Evolutionary conservation across 2,113 vertebrate genomes (phyloP).

Genomic region (Rattus rattus): DNA sequence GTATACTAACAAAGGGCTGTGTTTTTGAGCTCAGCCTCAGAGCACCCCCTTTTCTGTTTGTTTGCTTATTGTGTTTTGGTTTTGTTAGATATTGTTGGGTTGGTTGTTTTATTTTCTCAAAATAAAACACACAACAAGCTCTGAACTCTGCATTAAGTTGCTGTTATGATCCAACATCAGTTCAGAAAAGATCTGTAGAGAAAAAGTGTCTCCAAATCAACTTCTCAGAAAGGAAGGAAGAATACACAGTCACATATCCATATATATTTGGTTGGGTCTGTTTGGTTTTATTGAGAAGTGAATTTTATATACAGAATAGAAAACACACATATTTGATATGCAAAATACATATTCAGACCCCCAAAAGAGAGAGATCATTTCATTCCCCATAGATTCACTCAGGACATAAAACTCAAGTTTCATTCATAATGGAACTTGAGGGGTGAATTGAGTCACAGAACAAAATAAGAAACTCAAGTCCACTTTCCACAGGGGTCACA

Average conservation of each 20-base stretch:
- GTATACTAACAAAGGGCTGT: neutral
- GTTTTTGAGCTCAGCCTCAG: neutral
- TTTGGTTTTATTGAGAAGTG: constrained; percentile 1
- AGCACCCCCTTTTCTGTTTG: too few species aligned
- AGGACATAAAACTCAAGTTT: neutral
- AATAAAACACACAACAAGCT: constrained; percentile 8
- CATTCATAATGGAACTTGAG: neutral
- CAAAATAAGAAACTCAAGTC: neutral
- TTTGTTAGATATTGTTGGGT: too few species aligned
- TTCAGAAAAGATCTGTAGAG: neutral
- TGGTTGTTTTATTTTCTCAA: neutral
- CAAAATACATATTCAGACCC: neutral
- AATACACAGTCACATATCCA: neutral
- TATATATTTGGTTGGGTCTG: neutral
- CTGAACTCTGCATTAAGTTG: constrained; percentile 28
- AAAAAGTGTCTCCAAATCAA: neutral
- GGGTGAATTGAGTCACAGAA: neutral
- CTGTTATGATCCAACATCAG: neutral
- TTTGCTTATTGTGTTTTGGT: too few species aligned
- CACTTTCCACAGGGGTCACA: neutral
- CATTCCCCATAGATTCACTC: neutral
- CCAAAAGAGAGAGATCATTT: neutral
- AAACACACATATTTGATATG: neutral
- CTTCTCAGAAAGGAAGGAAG: constrained; percentile 6
- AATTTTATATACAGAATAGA: neutral